A percentile compares a stretch with the other conserved stretches of the same genome.
These are phyloP conservation scores for Leucosticte australis DNA, from an alignment of 2,113 vertebrate genomes.

Conservation along the genomic window DNA sequence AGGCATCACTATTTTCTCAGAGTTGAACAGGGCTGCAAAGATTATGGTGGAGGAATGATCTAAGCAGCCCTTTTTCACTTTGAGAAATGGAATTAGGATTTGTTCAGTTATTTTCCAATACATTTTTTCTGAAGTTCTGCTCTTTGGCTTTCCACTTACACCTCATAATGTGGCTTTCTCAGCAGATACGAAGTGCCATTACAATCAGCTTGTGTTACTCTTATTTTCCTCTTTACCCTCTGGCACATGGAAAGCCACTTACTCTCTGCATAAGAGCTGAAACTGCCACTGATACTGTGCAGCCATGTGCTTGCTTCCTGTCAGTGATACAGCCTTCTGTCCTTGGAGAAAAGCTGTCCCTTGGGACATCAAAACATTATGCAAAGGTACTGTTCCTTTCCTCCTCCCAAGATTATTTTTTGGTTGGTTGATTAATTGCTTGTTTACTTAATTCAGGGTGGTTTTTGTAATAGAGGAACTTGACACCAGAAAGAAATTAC, in stretches of 20 bases:
- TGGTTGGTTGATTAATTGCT: background rate
- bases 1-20: background rate
- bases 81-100: background rate
- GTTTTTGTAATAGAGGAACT: background rate
- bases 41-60: fast-evolving
- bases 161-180: background rate
- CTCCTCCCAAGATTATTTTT: background rate
- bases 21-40: background rate
- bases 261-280: background rate
- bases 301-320: background rate
- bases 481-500: background rate
- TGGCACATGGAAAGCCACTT: background rate
- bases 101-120: background rate
- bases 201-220: background rate
- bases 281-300: fast-evolving
- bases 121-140: background rate
- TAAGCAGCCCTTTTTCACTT: background rate
- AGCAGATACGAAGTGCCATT: background rate
- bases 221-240: background rate
- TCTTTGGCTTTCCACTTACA: background rate
- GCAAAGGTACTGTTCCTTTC: background rate
- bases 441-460: background rate
- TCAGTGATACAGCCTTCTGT: background rate
- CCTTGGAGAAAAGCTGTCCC: background rate
- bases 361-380: background rate